Evolutionary conservation across 1,140 invertebrate genomes (phyloP).

Genomic region (Andrena cerasifolii): DNA sequence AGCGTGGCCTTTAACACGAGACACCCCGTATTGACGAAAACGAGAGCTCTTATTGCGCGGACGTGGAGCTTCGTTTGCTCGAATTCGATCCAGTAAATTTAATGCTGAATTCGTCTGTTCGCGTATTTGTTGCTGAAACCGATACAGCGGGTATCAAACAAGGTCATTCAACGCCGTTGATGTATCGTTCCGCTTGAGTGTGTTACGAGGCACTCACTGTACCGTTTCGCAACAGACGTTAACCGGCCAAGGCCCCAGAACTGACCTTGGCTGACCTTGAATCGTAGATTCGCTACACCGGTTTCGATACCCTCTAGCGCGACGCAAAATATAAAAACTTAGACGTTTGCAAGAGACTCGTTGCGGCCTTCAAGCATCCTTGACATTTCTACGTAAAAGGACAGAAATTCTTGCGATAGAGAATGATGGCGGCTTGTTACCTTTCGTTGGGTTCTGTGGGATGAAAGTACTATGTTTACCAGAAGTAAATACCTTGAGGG

Average conservation of each 20-base stretch:
- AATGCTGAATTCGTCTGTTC: too few species aligned
- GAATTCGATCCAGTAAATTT: too few species aligned
- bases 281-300: background rate
- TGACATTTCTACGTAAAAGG: background rate
- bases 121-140: background rate
- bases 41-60: too few species aligned
- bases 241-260: slow-evolving; percentile 13
- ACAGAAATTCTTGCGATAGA: background rate
- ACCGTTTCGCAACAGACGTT: slow-evolving; percentile 15
- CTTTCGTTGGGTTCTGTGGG: too few species aligned
- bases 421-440: too few species aligned
- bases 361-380: too few species aligned
- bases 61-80: too few species aligned
- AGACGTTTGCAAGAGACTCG: background rate
- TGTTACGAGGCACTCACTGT: slow-evolving; percentile 2
- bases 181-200: slow-evolving; percentile 10
- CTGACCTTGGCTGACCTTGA: slow-evolving; percentile 30
- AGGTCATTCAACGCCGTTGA: slow-evolving; percentile 22
- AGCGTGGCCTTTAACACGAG: too few species aligned
- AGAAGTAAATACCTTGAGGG: too few species aligned
- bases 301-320: background rate
- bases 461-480: too few species aligned
- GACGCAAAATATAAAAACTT: background rate
- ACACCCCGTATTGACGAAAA: too few species aligned
- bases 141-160: background rate